Conservation (phyloP, 2,797 vertebrate species). For the Pogoniulus pusillus region DNA sequence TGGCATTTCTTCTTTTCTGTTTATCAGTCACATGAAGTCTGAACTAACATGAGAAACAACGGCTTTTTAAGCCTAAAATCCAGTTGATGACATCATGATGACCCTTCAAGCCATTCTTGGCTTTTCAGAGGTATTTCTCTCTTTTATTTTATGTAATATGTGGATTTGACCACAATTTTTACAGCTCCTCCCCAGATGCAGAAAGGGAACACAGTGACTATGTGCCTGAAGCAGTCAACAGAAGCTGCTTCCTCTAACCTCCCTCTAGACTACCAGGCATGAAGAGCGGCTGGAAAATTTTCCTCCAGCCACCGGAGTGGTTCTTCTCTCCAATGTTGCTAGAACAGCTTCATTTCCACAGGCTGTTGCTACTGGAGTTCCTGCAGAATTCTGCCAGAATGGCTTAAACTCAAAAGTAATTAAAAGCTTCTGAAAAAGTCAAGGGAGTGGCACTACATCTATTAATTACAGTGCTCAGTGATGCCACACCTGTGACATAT, state of each 20-base stretch:
- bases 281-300: constrained; percentile 9
- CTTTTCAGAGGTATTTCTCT: background rate
- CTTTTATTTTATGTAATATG: background rate
- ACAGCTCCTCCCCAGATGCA: constrained; percentile 15
- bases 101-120: background rate
- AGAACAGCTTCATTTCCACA: constrained; percentile 2
- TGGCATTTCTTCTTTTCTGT: background rate
- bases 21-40: background rate
- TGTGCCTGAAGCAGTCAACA: constrained; percentile 19
- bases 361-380: background rate
- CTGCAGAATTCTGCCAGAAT: constrained; percentile 58
- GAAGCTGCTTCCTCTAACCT: constrained; percentile 34
- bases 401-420: constrained; percentile 50
- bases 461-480: constrained; percentile 37
- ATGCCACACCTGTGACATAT: constrained; percentile 52
- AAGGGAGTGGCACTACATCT: constrained; percentile 18
- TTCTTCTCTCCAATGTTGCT: background rate
- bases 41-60: background rate
- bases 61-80: background rate
- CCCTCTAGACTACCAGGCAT: constrained; percentile 33
- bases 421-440: constrained; percentile 42
- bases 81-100: background rate
- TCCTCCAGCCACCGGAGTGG: background rate
- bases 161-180: constrained; percentile 37
- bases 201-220: constrained; percentile 3